Conservation (phyloP, 2,888 invertebrate genomes). For the Tortrix viridana region DNA sequence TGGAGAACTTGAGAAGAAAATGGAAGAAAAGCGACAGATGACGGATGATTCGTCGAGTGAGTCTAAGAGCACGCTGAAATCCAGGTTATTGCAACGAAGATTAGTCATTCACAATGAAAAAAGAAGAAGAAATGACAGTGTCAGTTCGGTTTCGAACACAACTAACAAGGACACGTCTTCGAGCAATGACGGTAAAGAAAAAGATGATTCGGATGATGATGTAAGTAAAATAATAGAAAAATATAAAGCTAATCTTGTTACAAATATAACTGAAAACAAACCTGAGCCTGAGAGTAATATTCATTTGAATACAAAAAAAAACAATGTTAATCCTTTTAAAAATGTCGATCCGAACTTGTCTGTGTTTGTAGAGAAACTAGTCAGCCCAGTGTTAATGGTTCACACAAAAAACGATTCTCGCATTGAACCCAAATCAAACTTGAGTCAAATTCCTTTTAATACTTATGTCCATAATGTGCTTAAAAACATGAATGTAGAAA, state of each 20-base stretch:
- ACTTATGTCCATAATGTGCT: slow-evolving; percentile 59
- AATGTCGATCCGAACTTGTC: slow-evolving; percentile 66
- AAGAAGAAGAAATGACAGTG: background rate
- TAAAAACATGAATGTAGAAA: slow-evolving; percentile 59
- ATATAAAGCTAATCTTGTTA: slow-evolving; percentile 35
- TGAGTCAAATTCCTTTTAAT: slow-evolving; percentile 67
- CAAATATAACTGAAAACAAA: slow-evolving; percentile 16
- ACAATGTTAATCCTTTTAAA: slow-evolving; percentile 68
- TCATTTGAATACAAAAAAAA: slow-evolving; percentile 36
- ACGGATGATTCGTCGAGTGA: slow-evolving; percentile 35
- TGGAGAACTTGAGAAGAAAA: slow-evolving; percentile 12
- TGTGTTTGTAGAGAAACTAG: slow-evolving; percentile 72
- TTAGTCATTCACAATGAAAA: slow-evolving; percentile 40
- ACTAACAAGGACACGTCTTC: slow-evolving; percentile 45
- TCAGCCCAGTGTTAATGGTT: slow-evolving; percentile 70
- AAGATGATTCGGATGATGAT: slow-evolving; percentile 51
- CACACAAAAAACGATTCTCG: slow-evolving; percentile 67
- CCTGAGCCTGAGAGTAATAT: slow-evolving; percentile 29
- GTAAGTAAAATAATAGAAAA: slow-evolving; percentile 50
- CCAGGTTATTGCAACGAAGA: slow-evolving; percentile 43
- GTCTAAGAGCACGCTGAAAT: slow-evolving; percentile 10
- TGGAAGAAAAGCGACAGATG: slow-evolving; percentile 12
- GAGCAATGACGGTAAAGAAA: slow-evolving; percentile 38
- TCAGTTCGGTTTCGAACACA: slow-evolving; percentile 8
- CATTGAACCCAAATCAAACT: slow-evolving; percentile 56